These are phyloP conservation scores for Schizaphis graminum DNA, from an alignment of 2,888 invertebrate species.

Conservation along the genomic window DNA sequence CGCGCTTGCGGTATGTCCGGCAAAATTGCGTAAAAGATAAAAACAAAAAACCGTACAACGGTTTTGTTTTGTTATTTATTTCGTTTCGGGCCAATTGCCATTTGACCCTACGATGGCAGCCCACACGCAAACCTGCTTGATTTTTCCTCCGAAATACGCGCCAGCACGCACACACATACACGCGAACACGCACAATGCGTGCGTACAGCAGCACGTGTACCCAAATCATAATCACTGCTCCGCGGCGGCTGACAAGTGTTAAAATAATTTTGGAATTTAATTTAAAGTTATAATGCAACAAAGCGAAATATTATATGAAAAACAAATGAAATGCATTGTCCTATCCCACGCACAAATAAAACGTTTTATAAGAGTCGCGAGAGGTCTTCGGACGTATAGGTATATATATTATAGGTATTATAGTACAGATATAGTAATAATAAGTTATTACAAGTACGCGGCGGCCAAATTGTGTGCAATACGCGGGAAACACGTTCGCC, in stretches of 20 bases:
- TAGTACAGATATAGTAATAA: not conserved
- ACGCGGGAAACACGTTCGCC: slow-evolving; percentile 40
- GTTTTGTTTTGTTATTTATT: not conserved
- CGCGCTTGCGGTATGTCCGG: not conserved
- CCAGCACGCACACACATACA: not conserved
- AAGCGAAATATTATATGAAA: not conserved
- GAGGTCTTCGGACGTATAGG: not conserved
- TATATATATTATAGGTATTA: not conserved
- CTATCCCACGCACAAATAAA: not conserved
- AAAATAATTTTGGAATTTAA: not conserved
- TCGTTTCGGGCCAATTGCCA: slow-evolving; percentile 7
- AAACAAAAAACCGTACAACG: not conserved
- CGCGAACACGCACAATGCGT: not conserved
- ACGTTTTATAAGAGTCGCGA: not conserved
- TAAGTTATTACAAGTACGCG: not conserved
- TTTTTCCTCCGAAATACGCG: not conserved
- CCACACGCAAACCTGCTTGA: not conserved
- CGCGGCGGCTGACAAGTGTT: not conserved
- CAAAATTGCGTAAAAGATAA: slow-evolving; percentile 42
- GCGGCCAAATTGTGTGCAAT: not conserved
- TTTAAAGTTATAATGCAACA: not conserved
- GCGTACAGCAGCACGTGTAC: not conserved
- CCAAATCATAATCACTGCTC: not conserved
- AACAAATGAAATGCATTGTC: slow-evolving; percentile 35
- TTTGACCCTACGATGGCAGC: slow-evolving; percentile 15